Base-by-base conservation (phyloP, 2,797 vertebrate species). In the Arctocebus calabarensis region DNA sequence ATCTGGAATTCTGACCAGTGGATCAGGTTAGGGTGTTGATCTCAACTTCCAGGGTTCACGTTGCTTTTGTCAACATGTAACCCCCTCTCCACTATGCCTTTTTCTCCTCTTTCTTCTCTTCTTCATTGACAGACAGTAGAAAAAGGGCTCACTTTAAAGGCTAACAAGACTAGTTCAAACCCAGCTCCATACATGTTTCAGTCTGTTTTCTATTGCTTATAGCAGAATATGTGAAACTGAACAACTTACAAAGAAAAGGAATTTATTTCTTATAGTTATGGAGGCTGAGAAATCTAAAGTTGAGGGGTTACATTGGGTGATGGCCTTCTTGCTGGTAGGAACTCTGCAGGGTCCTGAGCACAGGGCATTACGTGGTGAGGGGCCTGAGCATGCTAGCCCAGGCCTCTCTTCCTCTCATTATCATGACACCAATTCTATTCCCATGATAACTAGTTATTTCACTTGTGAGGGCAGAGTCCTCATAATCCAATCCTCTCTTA, bases 41-140 rank as follows among this genome's bases (percentile, higher is more conserved):
- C 81, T 91, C 32, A 43, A 43, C 22, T 64, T 91, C 43, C 40
- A 19, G 17, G 27, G 1, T 59, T 11, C 71, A 27, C 7, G 22
- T 37, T 92, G 68, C 57, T 64, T 79, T 84, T 64, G 23, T 45
- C 48, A 92, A 90, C 25, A 43, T 16, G 40, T 29, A n/a, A 73
- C 45, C 48, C 25, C 62, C 25, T 57, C 62, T n/a, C 20, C 5
- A 13, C 11, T 52, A 16, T 22, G 6, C 4, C 11, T 77, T 82
- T 79, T 45, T 84, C 55, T 94, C 32, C 12, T 43, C 25, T 90
- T 77, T 83, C 7, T 1, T 87, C n/a, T 96, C n/a, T 55, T 79
- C 75, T 88, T 85, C 32, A 73, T 55, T 27, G 2, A 70, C 20
- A 94, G 48, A 9, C 62, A 88, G 34, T 71, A 29, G 32, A 52